These are phyloP conservation scores for Myodes glareolus DNA, from an alignment of 2,113 vertebrate genomes.

Conservation along the genomic window DNA sequence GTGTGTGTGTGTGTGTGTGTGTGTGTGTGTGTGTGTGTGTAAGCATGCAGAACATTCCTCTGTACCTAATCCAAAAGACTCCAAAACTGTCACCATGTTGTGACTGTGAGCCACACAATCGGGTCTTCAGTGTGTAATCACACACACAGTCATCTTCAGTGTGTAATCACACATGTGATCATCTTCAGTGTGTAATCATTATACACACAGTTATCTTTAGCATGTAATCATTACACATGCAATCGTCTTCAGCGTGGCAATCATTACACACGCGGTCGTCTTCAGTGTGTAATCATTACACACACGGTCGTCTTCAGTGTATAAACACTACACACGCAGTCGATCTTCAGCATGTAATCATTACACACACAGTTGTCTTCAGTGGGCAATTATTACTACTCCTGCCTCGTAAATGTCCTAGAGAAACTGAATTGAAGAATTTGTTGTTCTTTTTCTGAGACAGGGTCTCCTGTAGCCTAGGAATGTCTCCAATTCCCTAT, in stretches of 20 bases:
- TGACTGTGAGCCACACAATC: not conserved
- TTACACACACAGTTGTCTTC: rapidly evolving
- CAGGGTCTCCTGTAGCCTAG: not conserved
- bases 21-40: no score
- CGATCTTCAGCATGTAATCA: no score
- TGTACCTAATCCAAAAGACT: not conserved
- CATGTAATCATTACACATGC: no score
- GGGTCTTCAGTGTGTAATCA: not conserved
- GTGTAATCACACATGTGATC: not conserved
- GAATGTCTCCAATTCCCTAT: not conserved
- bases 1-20: not conserved
- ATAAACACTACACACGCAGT: no score
- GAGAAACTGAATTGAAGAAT: not conserved
- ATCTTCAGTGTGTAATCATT: no score
- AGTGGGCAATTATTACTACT: not conserved
- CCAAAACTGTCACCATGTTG: not conserved
- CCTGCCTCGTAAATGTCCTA: not conserved
- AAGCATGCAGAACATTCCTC: not conserved
- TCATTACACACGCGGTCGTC: no score
- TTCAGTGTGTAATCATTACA: no score
- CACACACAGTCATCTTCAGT: not conserved
- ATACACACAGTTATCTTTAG: no score
- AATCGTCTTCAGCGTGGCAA: no score
- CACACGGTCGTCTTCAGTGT: no score
- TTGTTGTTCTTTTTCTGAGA: not conserved